Evolutionary conservation across 2,888 invertebrate genomes (phyloP), one percentile per base, ranked within the genome.

Genomic region (Temnothorax ravouxi): DNA sequence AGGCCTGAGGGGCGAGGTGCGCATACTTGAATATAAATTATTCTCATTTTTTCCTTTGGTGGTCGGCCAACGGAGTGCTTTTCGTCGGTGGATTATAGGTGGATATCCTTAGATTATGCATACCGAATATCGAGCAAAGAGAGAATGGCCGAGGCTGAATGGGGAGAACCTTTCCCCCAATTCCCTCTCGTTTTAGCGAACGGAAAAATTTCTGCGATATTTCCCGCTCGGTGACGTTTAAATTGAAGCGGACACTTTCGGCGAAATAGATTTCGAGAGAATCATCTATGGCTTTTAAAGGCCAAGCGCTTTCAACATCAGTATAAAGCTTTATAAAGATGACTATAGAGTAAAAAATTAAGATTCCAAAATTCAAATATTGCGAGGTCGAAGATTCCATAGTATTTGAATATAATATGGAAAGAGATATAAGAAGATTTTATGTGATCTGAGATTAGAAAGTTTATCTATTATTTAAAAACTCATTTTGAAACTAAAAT

Each of bases 1-100:
- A n/a, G 64, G 59, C 18, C 71, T 67, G 66, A 44, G 4, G 44
- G 80, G 41, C 34, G 44, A 66, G 52, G 29, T 76, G 61, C 52
- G 62, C 61, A 72, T 61, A 59, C 79, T 56, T 79, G 88, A 90
- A 90, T 90, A 88, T 91, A 90, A 90, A 90, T 91, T 88, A 85
- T 81, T 85, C 61, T 52, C 86, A 72, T 80, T 84, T 83, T 47
- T 67, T 75, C 69, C 72, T 69, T 41, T 38, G 84, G 59, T 74
- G 59, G 74, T 47, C 25, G 79, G 47, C 79, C 74, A 61, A n/a
- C 41, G 44, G 3, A 47, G 79, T 50, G 75, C 59, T 80, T 59
- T 56, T 61, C 74, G 59, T 47, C 47, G 79, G 54, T 25, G 54
- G 79, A 82, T 85, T 85, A 80, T 83, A 76, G 38, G 62, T 64